Conservation (phyloP, 1,140 invertebrate genomes). For the Drosophila kohkoa region DNA sequence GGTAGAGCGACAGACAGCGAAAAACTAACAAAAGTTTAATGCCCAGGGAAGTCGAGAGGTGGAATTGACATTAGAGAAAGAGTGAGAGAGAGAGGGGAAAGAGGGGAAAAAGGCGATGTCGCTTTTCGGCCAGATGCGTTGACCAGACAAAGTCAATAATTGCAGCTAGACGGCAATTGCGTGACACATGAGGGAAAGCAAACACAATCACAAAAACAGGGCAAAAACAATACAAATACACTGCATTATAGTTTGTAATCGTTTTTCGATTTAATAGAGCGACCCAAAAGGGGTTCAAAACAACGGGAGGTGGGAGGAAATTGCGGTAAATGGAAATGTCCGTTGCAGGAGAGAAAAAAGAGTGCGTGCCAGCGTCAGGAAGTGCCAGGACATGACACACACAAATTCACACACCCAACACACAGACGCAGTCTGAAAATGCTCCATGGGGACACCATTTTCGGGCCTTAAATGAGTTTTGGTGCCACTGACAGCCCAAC, state of each 20-base stretch:
- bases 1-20: conserved; percentile 8
- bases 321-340: conserved; percentile 75
- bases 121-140: conserved; percentile 33
- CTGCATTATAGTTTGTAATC: conserved; percentile 81
- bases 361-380: conserved; percentile 44
- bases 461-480: conserved; percentile 68
- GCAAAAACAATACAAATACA: conserved; percentile 64
- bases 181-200: neutral
- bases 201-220: conserved; percentile 26
- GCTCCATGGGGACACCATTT: conserved; percentile 52
- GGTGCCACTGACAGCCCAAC: conserved; percentile 42
- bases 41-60: conserved; percentile 50
- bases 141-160: conserved; percentile 52
- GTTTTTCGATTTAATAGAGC: conserved; percentile 81
- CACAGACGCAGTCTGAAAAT: conserved; percentile 13
- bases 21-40: conserved; percentile 58
- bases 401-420: conserved; percentile 11
- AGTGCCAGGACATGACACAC: conserved; percentile 18
- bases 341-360: conserved; percentile 48
- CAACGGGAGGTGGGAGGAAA: conserved; percentile 31
- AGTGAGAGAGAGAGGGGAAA: conserved; percentile 21
- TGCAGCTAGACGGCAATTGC: conserved; percentile 16
- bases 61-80: conserved; percentile 74
- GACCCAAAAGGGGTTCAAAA: conserved; percentile 37
- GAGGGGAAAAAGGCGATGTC: conserved; percentile 23